A percentile compares a stretch with the other conserved stretches of the same genome.
Conservation (phyloP, 2,113 vertebrate species). For the Holacanthus passer region DNA sequence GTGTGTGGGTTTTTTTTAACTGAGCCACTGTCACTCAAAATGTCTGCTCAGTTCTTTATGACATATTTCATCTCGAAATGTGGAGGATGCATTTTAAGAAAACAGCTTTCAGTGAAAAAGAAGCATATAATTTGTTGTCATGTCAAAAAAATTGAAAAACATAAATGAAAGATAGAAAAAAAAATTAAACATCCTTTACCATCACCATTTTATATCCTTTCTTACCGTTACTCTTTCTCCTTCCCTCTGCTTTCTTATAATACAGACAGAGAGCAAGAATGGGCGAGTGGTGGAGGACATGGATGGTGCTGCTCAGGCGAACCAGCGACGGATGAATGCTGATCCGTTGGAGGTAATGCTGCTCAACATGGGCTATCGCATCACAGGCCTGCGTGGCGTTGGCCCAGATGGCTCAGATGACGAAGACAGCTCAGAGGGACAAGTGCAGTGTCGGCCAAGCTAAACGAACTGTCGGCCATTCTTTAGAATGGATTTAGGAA, state of each 20-base stretch:
- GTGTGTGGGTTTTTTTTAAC: not conserved
- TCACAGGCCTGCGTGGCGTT: constrained; percentile 93
- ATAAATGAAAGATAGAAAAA: no score
- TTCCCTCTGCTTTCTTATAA: not conserved
- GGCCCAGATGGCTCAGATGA: constrained; percentile 93
- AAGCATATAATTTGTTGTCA: not conserved
- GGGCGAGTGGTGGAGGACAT: constrained; percentile 96
- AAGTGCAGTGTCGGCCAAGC: constrained; percentile 98
- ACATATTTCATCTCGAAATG: no score
- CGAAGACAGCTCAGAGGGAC: constrained; percentile 95
- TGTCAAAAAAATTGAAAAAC: not conserved
- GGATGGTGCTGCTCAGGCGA: constrained; percentile 96
- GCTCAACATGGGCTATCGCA: constrained; percentile 99
- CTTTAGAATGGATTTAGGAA: constrained; percentile 75
- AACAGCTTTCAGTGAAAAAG: not conserved
- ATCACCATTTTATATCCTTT: not conserved
- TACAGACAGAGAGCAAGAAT: constrained; percentile 92
- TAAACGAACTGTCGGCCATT: constrained; percentile 80
- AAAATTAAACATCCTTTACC: not conserved
- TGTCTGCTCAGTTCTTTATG: not conserved
- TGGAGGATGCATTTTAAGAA: not conserved
- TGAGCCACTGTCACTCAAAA: not conserved
- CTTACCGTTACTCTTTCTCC: not conserved
- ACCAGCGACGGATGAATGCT: constrained; percentile 97
- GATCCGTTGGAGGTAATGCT: constrained; percentile 98